These are phyloP conservation scores for Poeciliopsis presidionis DNA, from an alignment of 2,797 vertebrate genomes.

Conservation along the genomic window DNA sequence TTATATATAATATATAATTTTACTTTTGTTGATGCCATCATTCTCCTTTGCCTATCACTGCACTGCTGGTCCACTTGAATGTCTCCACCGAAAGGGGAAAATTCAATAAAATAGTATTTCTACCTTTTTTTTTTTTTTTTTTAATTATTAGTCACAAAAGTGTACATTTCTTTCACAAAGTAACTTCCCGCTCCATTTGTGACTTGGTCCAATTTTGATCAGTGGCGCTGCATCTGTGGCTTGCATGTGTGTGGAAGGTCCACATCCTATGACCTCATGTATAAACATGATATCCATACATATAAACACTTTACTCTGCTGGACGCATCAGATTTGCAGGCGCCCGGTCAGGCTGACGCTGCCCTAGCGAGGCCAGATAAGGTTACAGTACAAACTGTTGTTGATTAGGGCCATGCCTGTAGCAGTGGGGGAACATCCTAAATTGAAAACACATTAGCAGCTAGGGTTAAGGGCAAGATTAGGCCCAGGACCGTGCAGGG, in stretches of 20 bases:
- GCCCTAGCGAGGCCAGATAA: slow-evolving; percentile 72
- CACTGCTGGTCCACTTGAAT: background rate
- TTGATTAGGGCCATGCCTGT: slow-evolving; percentile 82
- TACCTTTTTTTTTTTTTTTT: background rate
- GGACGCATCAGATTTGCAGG: slow-evolving; percentile 72
- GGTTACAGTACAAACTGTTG: slow-evolving; percentile 86
- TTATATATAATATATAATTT: background rate
- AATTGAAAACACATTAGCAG: slow-evolving; percentile 86
- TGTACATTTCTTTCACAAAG: background rate
- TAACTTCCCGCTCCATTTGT: background rate
- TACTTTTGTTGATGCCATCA: background rate
- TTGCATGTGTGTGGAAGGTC: slow-evolving; percentile 36
- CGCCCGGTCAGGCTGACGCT: slow-evolving; percentile 71
- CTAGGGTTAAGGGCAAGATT: slow-evolving; percentile 74
- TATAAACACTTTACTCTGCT: slow-evolving; percentile 49
- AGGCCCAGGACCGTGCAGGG: slow-evolving; percentile 62
- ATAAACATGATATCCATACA: slow-evolving; percentile 64
- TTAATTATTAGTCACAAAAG: background rate
- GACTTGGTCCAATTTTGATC: slow-evolving; percentile 13
- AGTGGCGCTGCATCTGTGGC: slow-evolving; percentile 2
- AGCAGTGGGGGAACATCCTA: slow-evolving; percentile 76
- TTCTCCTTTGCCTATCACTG: background rate
- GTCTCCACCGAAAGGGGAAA: background rate
- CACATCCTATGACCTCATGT: slow-evolving; percentile 66
- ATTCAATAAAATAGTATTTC: background rate